Conservation (phyloP, 2,888 invertebrate genomes). For the Galeopsomyia nigrocyanea region DNA sequence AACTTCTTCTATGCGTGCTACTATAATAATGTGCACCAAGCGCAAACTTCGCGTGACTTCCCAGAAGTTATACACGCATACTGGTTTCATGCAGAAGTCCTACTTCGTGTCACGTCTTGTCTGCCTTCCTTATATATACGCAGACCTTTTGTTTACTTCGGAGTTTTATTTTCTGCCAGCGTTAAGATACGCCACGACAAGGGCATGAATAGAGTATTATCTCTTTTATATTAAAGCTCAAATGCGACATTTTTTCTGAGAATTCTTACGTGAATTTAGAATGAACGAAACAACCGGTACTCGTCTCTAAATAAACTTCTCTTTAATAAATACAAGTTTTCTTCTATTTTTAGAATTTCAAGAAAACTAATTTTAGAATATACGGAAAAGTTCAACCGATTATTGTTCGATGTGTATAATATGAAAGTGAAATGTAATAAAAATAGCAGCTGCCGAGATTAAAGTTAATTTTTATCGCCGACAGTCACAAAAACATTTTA, state of each 20-base stretch:
- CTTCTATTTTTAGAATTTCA: neutral
- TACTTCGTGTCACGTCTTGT: slow-evolving; percentile 29
- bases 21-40: neutral
- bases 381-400: too few relatives aligned
- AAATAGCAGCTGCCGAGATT: too few relatives aligned
- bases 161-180: neutral
- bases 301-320: too few relatives aligned
- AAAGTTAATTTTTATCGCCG: neutral
- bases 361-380: too few relatives aligned
- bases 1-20: neutral
- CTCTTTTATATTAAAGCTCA: neutral
- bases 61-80: slow-evolving; percentile 27
- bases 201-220: too few relatives aligned
- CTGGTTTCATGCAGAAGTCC: slow-evolving; percentile 16
- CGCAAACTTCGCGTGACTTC: slow-evolving; percentile 32
- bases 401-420: too few relatives aligned
- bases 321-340: neutral
- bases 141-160: neutral
- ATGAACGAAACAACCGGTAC: too few relatives aligned
- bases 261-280: too few relatives aligned
- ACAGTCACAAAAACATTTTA: slow-evolving; percentile 1
- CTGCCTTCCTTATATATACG: slow-evolving; percentile 2
- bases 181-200: too few relatives aligned
- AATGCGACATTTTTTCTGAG: neutral
- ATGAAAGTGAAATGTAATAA: too few relatives aligned